Base-by-base conservation (phyloP, 2,797 vertebrate species). In the Sus cebifrons region DNA sequence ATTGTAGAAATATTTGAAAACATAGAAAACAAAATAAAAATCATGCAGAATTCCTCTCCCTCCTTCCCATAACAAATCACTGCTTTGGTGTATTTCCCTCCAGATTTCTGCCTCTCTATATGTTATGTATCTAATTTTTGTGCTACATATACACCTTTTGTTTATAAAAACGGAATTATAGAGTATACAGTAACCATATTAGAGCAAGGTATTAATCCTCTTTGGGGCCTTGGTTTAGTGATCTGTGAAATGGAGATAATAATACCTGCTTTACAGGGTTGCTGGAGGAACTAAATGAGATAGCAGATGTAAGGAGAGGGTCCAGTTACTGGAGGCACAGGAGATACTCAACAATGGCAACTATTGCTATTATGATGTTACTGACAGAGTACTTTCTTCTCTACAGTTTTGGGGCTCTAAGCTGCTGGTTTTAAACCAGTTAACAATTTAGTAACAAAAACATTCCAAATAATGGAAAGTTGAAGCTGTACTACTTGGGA, bases 11-110 rank as follows among this genome's bases (percentile, higher is more conserved):
- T 92, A 94, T 56, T 32, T 56, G 83, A 81, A 91, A 96, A 77
- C 67, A 78, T 56, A 27, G 44, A 92, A 87, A 95, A 92, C 49
- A 89, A 91, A 86, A 94, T 54, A 49, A 91, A 96, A 85, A 74
- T 44, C 62, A 93, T 13, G 4, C 21, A 56, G 52, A 64, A 95
- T 78, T 73, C 29, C 15, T 84, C 29, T 68, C 49, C 74, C 32
- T 85, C 14, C 11, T 83, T 20, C 13, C 56, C 13, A 64, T 54
- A 54, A 82, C 1, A 58, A 89, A 70, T 86, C 52, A 74, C 73
- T 88, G 16, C 74, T 95, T 65, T 86, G 44, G 44, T 92, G 1
- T 70, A 65, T 82, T 95, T 93, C 52, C 77, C 81, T 74, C 49
- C 27, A 90, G 56, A 94, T 32, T 54, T 93, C 49, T 92, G 75